A percentile compares a stretch with the other conserved stretches of the same genome.
phyloP scores from a whole-genome alignment of 1,140 invertebrate species.

The Diachasmimorpha longicaudata region DNA sequence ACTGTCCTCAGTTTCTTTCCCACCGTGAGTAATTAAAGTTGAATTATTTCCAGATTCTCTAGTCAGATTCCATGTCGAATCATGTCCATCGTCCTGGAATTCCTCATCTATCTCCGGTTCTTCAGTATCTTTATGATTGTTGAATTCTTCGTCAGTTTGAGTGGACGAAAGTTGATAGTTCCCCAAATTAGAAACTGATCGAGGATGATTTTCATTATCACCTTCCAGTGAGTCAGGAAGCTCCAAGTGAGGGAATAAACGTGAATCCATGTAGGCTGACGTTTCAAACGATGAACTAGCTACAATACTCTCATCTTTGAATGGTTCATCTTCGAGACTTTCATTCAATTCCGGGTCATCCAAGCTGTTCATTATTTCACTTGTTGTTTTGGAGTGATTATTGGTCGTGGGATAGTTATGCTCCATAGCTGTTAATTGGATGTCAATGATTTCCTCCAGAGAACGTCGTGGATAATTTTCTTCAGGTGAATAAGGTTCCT shows the following conservation, averaged over 20 bases:
- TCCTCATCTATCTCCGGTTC: not conserved
- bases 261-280: not conserved
- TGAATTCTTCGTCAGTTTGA: not conserved
- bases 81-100: not conserved
- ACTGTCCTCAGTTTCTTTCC: not conserved
- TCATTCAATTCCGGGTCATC: constrained; percentile 13
- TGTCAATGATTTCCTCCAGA: not conserved
- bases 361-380: constrained; percentile 7
- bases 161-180: not conserved
- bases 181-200: not conserved
- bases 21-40: not conserved
- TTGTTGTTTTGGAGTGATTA: not conserved
- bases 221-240: not conserved
- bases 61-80: not conserved
- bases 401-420: not conserved
- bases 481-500: not conserved
- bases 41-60: not conserved
- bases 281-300: not conserved
- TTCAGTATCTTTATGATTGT: not conserved
- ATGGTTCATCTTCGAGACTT: not conserved
- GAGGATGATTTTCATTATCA: not conserved
- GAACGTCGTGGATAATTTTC: not conserved
- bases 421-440: not conserved
- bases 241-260: not conserved
- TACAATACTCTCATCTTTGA: not conserved